Evolutionary conservation across 2,888 invertebrate genomes (phyloP).

Genomic region (Geotrupes spiniger): DNA sequence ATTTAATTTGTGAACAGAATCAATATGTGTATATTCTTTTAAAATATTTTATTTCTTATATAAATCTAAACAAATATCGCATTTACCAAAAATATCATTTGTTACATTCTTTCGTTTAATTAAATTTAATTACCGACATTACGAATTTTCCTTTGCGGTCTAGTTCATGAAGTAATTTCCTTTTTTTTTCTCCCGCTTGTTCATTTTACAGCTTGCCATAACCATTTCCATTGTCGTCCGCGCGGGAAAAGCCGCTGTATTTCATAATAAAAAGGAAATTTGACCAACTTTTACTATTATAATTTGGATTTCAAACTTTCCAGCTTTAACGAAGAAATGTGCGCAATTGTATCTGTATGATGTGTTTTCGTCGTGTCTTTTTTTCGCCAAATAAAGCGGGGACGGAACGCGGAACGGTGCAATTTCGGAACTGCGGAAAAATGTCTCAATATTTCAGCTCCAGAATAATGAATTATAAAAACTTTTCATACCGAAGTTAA

Average conservation of each 20-base stretch:
- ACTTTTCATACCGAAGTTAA: constrained; percentile 32
- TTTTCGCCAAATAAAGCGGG: constrained; percentile 13
- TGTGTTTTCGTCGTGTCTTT: not conserved
- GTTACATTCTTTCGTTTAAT: no score
- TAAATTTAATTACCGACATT: no score
- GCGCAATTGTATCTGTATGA: constrained; percentile 16
- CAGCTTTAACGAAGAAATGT: constrained; percentile 15
- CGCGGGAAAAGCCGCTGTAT: not conserved
- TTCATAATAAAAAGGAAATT: constrained; percentile 9
- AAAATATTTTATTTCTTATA: no score
- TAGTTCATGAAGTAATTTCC: no score
- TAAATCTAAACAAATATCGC: no score
- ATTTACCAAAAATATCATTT: no score
- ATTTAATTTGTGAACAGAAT: no score
- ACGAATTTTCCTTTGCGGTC: no score
- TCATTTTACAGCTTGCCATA: no score
- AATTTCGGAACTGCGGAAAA: constrained; percentile 29
- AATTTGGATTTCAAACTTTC: constrained; percentile 18
- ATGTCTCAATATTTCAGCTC: constrained; percentile 32
- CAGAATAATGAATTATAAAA: constrained; percentile 36
- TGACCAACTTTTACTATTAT: constrained; percentile 16
- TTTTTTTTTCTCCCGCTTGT: no score
- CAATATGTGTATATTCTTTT: no score
- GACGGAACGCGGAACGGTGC: constrained; percentile 21
- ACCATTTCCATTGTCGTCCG: not conserved